phyloP scores from a whole-genome alignment of 2,888 invertebrate species.

The Lordiphosa fenestrarum region DNA sequence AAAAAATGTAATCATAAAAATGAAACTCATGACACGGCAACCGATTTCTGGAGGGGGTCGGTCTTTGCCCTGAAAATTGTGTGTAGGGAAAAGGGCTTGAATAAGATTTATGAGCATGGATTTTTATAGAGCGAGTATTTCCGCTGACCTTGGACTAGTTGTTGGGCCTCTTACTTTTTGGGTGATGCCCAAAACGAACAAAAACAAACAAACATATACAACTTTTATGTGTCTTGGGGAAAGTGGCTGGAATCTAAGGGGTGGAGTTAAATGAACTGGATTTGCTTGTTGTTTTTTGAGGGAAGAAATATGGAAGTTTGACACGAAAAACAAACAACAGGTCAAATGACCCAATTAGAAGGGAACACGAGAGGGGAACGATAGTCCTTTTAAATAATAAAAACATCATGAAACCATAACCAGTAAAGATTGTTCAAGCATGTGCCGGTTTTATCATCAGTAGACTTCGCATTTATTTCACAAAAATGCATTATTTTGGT shows the following conservation, averaged over 20 bases:
- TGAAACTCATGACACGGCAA: slow-evolving; percentile 22
- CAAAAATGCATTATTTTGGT: too few species aligned
- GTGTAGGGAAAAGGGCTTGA: slow-evolving; percentile 12
- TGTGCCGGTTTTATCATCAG: too few species aligned
- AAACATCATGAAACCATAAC: too few species aligned
- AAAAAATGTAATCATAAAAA: slow-evolving; percentile 44
- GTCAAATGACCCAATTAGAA: too few species aligned
- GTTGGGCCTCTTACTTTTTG: not conserved
- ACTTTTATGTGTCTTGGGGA: slow-evolving; percentile 21
- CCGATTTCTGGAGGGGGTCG: slow-evolving; percentile 13
- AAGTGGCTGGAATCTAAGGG: slow-evolving; percentile 23
- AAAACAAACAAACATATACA: slow-evolving; percentile 16
- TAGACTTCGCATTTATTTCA: too few species aligned
- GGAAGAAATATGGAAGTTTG: slow-evolving; percentile 19
- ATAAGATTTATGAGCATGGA: slow-evolving; percentile 47
- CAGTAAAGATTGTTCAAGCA: too few species aligned
- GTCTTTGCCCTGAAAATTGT: slow-evolving; percentile 18
- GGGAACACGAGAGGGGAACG: too few species aligned
- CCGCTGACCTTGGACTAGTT: slow-evolving; percentile 55
- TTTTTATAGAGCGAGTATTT: slow-evolving; percentile 50
- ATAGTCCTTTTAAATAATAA: too few species aligned
- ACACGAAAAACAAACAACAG: slow-evolving; percentile 15
- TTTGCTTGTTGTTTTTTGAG: slow-evolving; percentile 7
- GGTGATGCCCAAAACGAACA: slow-evolving; percentile 6
- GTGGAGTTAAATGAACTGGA: slow-evolving; percentile 14